Base-by-base conservation (phyloP, 2,797 vertebrate genomes). In the Xenops minutus region DNA sequence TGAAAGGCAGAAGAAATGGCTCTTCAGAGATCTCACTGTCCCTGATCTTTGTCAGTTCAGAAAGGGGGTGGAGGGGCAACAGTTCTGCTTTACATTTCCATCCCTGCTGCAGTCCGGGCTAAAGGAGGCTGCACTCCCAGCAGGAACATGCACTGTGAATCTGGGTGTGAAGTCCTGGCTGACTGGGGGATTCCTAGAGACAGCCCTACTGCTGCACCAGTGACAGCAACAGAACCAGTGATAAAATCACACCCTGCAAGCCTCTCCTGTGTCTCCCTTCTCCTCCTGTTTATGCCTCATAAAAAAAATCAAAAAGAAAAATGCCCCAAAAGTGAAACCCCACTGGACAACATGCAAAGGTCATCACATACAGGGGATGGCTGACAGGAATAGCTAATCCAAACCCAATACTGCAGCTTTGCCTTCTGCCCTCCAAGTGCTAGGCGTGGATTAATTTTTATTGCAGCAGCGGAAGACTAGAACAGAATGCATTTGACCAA, bases 371-470 rank as follows among this genome's bases (percentile, higher is more conserved):
- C n/a, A 77, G 27, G 54, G 52, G 76, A 73, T 79, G 77, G 51
- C 76, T 89, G 71, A 58, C 10, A 84, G 85, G 73, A 91, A 91
- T 36, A 36, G 59, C 15, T 64, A 67, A 93, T 74, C 56, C 73
- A 48, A 92, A 93, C 5, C 69, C 59, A 82, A 2, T 14, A 67
- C 8, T 86, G 48, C 89, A 88, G 74, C 49, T 90, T 61, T 77
- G 80, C 67, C 80, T 96, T 67, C 77, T 67, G 75, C 61, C 49
- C 95, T 92, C 77, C 92, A 61, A 82, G 77, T 69, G 76, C 59
- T 82, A 92, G 52, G 81, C 96, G 64, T 44, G 41, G 71, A 90
- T 95, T 93, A 30, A 85, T 94, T 92, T 92, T 93, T 71, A 86
- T 90, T 90, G 89, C 79, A 85, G 74, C 20, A 90, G 55, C 2